Base-by-base conservation (phyloP, 2,113 vertebrate species). In the Tonatia bakeri region DNA sequence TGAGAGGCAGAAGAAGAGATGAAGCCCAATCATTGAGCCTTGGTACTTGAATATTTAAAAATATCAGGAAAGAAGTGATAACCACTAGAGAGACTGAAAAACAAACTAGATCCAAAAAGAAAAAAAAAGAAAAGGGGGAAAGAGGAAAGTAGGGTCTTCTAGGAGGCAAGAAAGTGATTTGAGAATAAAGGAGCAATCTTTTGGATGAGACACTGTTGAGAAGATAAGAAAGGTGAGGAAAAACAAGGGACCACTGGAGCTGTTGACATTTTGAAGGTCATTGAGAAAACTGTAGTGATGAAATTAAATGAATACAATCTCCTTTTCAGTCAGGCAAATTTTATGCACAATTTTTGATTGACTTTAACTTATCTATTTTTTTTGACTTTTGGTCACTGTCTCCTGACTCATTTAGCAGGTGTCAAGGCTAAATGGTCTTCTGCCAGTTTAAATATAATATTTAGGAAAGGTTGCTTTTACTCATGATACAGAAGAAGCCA, bases 161-260 rank as follows among this genome's bases (percentile, higher is more conserved):
- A 31, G 31, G 33, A 79, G 16, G 4, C 7, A n/a, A 28, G 1
- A 15, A 28, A 70, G 26, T 64, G 16, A 20, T 36, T n/a, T 4
- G 1, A 65, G 11, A n/a, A 43, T 15, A 13, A 67, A 43, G 38
- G 20, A 12, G 1, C 1, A 10, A 15, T 20, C 14, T 24, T 28
- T 24, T 22, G 9, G 17, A 4, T 47, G 17, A 79, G 19, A 89
- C 38, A 13, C 4, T 36, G 13, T 11, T 24, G 22, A 45, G 24
- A 13, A 19, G 8, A 22, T 65, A 52, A 45, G 45, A 81, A 50
- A 50, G 7, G 8, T 12, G 13, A 52, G 7, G 17, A 54, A 4
- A 0, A n/a, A 17, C 0, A 3, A 0, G 9, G 64, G 36, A 22
- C 47, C n/a, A 17, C 3, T 80, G 9, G 5, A 17, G 17, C 4